Evolutionary conservation across 2,113 vertebrate genomes (phyloP), one percentile per base, ranked within the genome.

Genomic region (Albula goreensis): DNA sequence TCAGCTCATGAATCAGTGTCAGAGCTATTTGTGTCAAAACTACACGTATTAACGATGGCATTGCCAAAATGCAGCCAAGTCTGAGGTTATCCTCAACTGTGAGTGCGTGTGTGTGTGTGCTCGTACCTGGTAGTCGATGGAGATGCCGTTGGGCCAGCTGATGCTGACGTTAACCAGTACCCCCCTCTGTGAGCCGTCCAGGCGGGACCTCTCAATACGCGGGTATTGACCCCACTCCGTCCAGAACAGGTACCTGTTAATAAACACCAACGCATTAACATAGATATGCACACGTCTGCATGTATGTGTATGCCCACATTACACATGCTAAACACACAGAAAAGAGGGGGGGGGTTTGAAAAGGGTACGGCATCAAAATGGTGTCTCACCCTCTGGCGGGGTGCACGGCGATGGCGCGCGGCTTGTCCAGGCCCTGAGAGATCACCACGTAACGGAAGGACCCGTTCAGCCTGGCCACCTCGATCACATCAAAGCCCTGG

Each of bases 371-470:
- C 13, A 2, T 9, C 48, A 49, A 57, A 41, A 1, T 4, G 2
- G 9, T 2, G 78, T 8, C 93, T 96, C 86, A 99, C 98, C 98
- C 98, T 89, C 96, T 98, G 89, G 96, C 97, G 0, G 98, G 98
- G 89, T 99, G 98, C 57, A 99, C 98, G 0, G 97, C 97, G 92
- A 99, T 99, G 87, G 98, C 98, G 25, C 98, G 95, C 1, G 98
- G 98, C 90, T 99, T 99, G 94, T 99, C 98, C 90, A 99, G 92
- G 25, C 98, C 98, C 91, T 98, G 98, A 0, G 98, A 99, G 91
- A 99, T 97, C 89, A 99, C 98, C 81, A 99, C 98, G 0, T 99
- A 99, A 85, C 98, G 97, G 95, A 99, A 99, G 31, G 98, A 99
- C n/a, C 98, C 98, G 0, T 99, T 99, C 84, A 99, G 96, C 87